Conservation (phyloP, 2,113 vertebrate species). For the Tetraodon nigroviridis region DNA sequence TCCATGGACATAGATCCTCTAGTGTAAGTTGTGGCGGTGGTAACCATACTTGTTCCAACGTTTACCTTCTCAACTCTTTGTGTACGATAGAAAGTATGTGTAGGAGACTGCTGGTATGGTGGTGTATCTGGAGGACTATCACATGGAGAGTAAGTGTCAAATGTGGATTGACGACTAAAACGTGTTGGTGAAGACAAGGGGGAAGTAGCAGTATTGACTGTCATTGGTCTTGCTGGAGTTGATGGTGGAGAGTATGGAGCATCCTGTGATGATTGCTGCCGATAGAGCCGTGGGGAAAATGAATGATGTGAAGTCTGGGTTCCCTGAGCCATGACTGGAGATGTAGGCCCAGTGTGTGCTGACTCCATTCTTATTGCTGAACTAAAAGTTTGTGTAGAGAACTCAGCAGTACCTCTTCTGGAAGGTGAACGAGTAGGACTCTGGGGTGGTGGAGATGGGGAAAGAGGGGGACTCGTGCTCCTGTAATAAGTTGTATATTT, state of each 20-base stretch:
- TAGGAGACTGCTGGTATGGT: constrained; percentile 71
- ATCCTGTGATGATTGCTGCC: constrained; percentile 89
- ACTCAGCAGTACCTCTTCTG: constrained; percentile 81
- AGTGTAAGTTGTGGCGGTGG: constrained; percentile 78
- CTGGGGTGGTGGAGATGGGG: constrained; percentile 84
- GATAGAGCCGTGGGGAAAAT: constrained; percentile 75
- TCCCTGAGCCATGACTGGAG: constrained; percentile 84
- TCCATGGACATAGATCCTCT: constrained; percentile 89
- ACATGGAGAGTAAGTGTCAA: constrained; percentile 82
- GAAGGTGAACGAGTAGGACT: constrained; percentile 80
- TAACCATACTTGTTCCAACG: constrained; percentile 72
- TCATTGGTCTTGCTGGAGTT: constrained; percentile 80
- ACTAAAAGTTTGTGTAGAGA: constrained; percentile 88
- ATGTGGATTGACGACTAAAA: constrained; percentile 76
- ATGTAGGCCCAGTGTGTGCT: constrained; percentile 54
- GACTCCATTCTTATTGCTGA: constrained; percentile 65
- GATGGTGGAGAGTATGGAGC: constrained; percentile 79
- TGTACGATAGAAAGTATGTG: constrained; percentile 72
- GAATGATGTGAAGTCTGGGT: constrained; percentile 84
- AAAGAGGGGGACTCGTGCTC: constrained; percentile 86
- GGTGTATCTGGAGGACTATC: constrained; percentile 75
- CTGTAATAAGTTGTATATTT: constrained; percentile 83
- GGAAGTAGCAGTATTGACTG: constrained; percentile 82
- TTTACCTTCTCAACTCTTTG: constrained; percentile 77
- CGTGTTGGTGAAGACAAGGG: constrained; percentile 84